Percentiles rank a stretch among this genome's conserved stretches.
Evolutionary conservation across 2,888 invertebrate genomes (phyloP).

Genomic region (Torymus texanus): DNA sequence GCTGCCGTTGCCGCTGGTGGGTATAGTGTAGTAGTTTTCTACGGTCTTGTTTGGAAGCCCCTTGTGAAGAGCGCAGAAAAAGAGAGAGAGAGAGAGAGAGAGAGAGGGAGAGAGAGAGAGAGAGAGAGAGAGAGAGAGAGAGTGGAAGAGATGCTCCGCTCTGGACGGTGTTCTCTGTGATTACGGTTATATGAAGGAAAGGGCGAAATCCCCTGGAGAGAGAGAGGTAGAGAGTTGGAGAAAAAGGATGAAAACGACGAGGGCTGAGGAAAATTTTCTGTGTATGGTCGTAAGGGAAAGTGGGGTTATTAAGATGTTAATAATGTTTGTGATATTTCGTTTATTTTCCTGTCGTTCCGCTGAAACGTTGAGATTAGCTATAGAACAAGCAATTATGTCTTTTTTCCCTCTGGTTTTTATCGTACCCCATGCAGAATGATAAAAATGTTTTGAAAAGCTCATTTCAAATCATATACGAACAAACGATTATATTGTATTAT

Average conservation of each 20-base stretch:
- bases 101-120: neutral
- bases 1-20: neutral
- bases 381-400: too few relatives aligned
- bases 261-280: neutral
- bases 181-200: constrained; percentile 9
- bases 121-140: too few relatives aligned
- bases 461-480: too few relatives aligned
- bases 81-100: too few relatives aligned
- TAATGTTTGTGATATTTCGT: constrained; percentile 13
- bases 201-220: neutral
- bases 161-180: neutral
- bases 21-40: neutral
- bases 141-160: neutral
- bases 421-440: too few relatives aligned
- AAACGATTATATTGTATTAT: too few relatives aligned
- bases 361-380: neutral
- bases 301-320: constrained; percentile 21
- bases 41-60: neutral
- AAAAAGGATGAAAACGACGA: neutral
- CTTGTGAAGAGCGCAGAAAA: neutral
- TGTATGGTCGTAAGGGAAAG: constrained; percentile 4
- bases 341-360: neutral
- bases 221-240: neutral
- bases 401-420: too few relatives aligned
- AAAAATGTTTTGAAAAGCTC: too few relatives aligned